These are phyloP conservation scores for Hoplostethus atlanticus DNA, from an alignment of 2,797 vertebrate genomes.

Conservation along the genomic window DNA sequence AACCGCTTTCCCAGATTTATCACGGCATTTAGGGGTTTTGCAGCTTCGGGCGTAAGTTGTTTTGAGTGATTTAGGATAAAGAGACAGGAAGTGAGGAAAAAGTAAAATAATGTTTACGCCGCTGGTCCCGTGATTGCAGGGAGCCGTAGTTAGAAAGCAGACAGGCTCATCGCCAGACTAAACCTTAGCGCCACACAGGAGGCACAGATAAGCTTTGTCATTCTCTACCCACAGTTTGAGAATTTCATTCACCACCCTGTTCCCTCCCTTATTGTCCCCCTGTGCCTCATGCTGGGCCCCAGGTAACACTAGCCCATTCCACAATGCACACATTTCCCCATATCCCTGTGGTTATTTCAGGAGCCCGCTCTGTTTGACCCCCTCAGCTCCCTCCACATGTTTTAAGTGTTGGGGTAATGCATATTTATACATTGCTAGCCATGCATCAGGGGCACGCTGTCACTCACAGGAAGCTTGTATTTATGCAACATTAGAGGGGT, in stretches of 20 bases:
- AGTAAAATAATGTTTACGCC: constrained; percentile 73
- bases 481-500: background rate
- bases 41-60: constrained; percentile 52
- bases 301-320: constrained; percentile 46
- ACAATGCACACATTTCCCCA: constrained; percentile 31
- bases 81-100: constrained; percentile 66
- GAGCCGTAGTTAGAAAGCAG: constrained; percentile 64
- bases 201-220: constrained; percentile 54
- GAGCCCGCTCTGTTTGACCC: constrained; percentile 39
- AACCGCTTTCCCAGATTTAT: constrained; percentile 54
- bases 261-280: constrained; percentile 29
- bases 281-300: constrained; percentile 34
- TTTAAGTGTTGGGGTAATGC: constrained; percentile 50
- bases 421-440: constrained; percentile 48
- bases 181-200: constrained; percentile 71
- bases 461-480: background rate
- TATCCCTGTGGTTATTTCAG: constrained; percentile 67
- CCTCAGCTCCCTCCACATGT: constrained; percentile 16
- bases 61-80: constrained; percentile 63
- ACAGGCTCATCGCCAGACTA: constrained; percentile 71
- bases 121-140: constrained; percentile 67
- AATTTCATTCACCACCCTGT: constrained; percentile 43
- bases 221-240: constrained; percentile 25
- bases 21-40: constrained; percentile 31
- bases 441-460: constrained; percentile 40